Evolutionary conservation across 2,888 invertebrate genomes (phyloP).

Genomic region (Troides oblongomaculatus): DNA sequence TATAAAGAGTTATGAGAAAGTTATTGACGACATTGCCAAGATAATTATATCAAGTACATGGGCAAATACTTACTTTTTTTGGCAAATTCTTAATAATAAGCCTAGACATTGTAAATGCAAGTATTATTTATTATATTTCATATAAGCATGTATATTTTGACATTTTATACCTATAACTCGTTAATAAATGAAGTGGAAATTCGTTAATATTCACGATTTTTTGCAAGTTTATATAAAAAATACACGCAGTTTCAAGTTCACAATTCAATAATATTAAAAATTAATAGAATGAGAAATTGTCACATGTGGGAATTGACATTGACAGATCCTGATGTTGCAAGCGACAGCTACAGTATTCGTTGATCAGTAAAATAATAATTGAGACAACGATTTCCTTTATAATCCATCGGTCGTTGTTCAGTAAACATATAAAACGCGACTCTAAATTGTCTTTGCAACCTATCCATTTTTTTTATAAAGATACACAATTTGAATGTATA

Average conservation of each 20-base stretch:
- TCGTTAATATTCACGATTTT: no score
- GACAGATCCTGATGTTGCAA: not conserved
- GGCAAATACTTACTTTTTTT: constrained; percentile 83
- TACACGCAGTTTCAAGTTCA: no score
- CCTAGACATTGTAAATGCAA: constrained; percentile 84
- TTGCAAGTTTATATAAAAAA: no score
- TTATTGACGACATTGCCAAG: not conserved
- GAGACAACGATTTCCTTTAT: no score
- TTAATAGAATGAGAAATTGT: not conserved
- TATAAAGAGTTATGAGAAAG: not conserved
- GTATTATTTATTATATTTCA: constrained; percentile 7
- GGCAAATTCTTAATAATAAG: constrained; percentile 95
- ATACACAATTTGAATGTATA: no score
- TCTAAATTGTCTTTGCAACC: no score
- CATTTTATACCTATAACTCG: not conserved
- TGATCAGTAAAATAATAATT: no score
- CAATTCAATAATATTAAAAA: no score
- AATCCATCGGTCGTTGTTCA: no score
- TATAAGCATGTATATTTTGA: not conserved
- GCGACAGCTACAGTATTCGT: not conserved
- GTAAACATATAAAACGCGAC: no score
- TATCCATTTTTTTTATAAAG: no score
- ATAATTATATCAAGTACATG: not conserved
- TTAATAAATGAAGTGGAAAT: no score
- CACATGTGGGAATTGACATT: constrained; percentile 31